phyloP scores from a whole-genome alignment of 2,797 vertebrate genomes.

The Enteromius trimaculatus region DNA sequence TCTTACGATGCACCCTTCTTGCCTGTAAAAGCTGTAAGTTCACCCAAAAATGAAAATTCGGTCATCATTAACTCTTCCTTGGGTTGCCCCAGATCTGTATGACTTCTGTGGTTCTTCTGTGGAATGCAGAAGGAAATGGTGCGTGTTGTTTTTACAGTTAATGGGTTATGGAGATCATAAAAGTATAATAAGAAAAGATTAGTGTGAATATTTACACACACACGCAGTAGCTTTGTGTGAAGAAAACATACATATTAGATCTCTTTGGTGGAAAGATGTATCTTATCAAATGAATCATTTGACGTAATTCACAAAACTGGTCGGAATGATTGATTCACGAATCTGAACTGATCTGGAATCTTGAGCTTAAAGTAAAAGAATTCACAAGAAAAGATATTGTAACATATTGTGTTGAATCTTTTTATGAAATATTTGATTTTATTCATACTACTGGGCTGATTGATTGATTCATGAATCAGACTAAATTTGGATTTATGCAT shows the following conservation, averaged over 20 bases:
- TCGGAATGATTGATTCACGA: neutral
- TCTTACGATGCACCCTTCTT: slow-evolving; percentile 30
- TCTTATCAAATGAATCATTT: neutral
- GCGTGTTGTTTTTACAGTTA: neutral
- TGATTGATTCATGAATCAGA: neutral
- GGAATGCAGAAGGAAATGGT: neutral
- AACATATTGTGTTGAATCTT: neutral
- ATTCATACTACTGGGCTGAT: neutral
- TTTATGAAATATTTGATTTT: neutral
- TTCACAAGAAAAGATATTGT: too few species aligned
- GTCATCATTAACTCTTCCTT: neutral
- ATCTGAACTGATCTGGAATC: neutral
- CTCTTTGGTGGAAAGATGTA: neutral
- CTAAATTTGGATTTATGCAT: too few species aligned
- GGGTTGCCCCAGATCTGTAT: neutral
- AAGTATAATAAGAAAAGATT: neutral
- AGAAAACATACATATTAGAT: neutral
- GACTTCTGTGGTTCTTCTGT: neutral
- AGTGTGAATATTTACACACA: neutral
- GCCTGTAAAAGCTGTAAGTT: slow-evolving; percentile 2
- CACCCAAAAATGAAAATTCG: slow-evolving; percentile 7
- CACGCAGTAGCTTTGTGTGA: neutral
- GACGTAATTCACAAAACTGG: neutral
- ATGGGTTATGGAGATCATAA: neutral
- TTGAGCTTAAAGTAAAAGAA: neutral